Base-by-base conservation (phyloP, 64 coral and sea anemone species). In the Porites lutea region DNA sequence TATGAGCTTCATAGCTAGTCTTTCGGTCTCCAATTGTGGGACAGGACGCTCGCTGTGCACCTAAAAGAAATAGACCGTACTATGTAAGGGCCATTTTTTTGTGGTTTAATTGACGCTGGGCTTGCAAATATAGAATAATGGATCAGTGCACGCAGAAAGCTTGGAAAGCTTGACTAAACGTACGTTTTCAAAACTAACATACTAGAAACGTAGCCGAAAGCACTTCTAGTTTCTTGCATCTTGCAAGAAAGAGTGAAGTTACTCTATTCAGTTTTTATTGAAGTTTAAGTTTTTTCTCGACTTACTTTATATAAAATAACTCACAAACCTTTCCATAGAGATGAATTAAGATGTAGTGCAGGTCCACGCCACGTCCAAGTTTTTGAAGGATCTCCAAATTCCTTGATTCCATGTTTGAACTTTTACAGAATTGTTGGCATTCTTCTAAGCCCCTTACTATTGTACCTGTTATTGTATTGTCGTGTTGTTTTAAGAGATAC, bases 21-120 rank as follows among this genome's bases (percentile, higher is more conserved):
- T 84, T 15, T 84, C 81, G 19, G 81, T 84, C 15, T 84, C 81
- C 62, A 67, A 68, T 69, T 68, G 14, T 68, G 81, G 81, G 52
- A 8, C 11, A 52, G 81, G 81, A 22, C 81, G 81, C n/a, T 84
- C 81, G 48, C 81, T 68, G 81, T 67, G 46, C 15, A 84, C 81
- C 81, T 84, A 21, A 51, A 19, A 23, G 10, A 22, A 2, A 51
- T 9, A 18, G 52, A 3, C 15, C 5, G 54, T 57, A 12, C 12
- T 9, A 57, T 57, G 7, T 9, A 7, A 57, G 54, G 12, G 7
- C 54, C 54, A 9, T 57, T 57, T 57, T 2, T 57, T 9, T 57
- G 54, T 5, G 7, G 54, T 57, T 57, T 9, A 9, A 9, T 57
- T 9, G 12, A 7, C 1, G 1, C 12, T 57, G 54, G 7, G 54